These are phyloP conservation scores for Melipona bicolor DNA, from an alignment of 2,888 invertebrate genomes.

Conservation along the genomic window DNA sequence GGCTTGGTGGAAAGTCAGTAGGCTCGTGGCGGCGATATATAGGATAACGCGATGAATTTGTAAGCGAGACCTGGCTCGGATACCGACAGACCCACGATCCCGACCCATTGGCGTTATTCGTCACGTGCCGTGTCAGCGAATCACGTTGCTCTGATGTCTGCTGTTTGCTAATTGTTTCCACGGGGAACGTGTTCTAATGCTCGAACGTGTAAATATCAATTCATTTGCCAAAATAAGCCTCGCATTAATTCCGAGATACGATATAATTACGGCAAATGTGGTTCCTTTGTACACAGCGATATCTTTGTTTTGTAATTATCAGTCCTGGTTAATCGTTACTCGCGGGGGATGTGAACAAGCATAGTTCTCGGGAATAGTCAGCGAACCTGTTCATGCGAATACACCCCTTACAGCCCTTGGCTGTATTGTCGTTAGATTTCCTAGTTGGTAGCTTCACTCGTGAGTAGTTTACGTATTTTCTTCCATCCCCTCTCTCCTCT, in stretches of 20 bases:
- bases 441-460: no score
- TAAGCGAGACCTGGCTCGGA: not conserved
- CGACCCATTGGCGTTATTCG: slow-evolving; percentile 42
- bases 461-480: no score
- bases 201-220: not conserved
- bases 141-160: slow-evolving; percentile 34
- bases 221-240: not conserved
- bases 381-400: not conserved
- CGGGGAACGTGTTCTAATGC: slow-evolving; percentile 12
- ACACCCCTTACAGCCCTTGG: not conserved
- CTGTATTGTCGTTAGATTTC: not conserved
- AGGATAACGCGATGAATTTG: slow-evolving; percentile 26
- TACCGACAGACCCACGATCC: slow-evolving; percentile 11
- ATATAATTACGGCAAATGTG: no score
- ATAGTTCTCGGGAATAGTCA: not conserved
- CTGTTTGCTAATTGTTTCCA: slow-evolving; percentile 45
- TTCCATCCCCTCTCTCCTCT: no score
- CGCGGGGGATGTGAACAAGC: not conserved
- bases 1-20: slow-evolving; percentile 35
- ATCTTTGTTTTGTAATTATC: no score
- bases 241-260: no score
- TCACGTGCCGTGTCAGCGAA: slow-evolving; percentile 51
- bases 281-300: not conserved
- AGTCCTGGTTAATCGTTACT: no score
- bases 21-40: slow-evolving; percentile 2